Percentiles rank a stretch among this genome's conserved stretches.
phyloP scores from a whole-genome alignment of 2,113 vertebrate species.

The Neodontobutis hainanensis region DNA sequence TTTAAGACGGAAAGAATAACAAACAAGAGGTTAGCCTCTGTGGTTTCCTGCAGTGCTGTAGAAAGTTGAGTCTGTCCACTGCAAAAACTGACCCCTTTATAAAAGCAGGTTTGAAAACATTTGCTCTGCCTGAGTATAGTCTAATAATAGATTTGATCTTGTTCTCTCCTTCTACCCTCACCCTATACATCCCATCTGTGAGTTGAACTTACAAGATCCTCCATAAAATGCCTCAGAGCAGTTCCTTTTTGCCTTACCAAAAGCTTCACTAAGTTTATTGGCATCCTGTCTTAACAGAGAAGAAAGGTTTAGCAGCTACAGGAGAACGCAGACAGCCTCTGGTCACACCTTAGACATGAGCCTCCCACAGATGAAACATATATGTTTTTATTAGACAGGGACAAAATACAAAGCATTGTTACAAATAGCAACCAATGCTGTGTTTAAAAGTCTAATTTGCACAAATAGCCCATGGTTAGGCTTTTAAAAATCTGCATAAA shows the following conservation, averaged over 20 bases:
- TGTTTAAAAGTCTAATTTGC: too few species aligned
- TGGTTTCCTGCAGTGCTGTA: conserved; percentile 10
- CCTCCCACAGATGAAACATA: conserved; percentile 41
- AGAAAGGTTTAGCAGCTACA: conserved; percentile 32
- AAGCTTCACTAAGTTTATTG: conserved; percentile 52
- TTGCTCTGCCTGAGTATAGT: background rate
- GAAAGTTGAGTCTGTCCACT: conserved; percentile 15
- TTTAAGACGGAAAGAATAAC: conserved; percentile 60
- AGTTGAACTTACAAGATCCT: conserved; percentile 43
- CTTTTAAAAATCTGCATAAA: too few species aligned
- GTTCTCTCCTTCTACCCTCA: conserved; percentile 7
- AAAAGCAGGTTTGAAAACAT: conserved; percentile 2
- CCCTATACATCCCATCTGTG: conserved; percentile 50
- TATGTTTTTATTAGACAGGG: background rate
- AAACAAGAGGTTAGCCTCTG: conserved; percentile 48
- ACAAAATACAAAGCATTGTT: too few species aligned
- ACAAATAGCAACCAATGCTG: too few species aligned
- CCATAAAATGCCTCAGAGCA: conserved; percentile 59
- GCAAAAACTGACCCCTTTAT: conserved; percentile 15
- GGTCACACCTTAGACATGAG: conserved; percentile 38
- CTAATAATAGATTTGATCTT: conserved; percentile 22
- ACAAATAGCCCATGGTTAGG: too few species aligned
- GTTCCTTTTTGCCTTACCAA: conserved; percentile 54
- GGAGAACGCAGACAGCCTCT: conserved; percentile 35
- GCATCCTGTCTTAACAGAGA: conserved; percentile 59